Evolutionary conservation across 2,113 vertebrate species (phyloP).

Genomic region (Chamaea fasciata): DNA sequence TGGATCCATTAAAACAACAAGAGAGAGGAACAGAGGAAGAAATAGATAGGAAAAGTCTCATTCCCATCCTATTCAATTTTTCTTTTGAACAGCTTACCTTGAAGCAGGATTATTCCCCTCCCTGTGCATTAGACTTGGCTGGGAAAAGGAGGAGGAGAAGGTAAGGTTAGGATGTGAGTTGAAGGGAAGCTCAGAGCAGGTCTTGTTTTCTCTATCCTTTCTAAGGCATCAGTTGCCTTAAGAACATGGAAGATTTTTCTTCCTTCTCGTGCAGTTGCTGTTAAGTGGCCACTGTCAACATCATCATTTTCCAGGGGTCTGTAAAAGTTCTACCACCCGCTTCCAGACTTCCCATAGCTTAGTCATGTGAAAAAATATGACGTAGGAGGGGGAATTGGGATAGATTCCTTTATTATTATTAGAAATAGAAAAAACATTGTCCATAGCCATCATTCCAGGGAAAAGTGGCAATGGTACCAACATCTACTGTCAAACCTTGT

Average conservation of each 20-base stretch:
- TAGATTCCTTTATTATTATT: neutral
- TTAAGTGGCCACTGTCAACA: neutral
- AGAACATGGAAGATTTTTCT: neutral
- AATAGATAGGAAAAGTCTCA: neutral
- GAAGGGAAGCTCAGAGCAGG: neutral
- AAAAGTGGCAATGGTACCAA: neutral
- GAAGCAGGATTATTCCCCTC: neutral
- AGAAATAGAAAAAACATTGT: neutral
- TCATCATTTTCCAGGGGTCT: neutral
- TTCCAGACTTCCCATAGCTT: neutral
- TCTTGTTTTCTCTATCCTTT: neutral
- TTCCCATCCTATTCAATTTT: neutral
- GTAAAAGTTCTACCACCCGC: neutral
- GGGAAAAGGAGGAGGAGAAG: neutral
- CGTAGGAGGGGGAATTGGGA: neutral
- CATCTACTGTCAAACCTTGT: neutral
- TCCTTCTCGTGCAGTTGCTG: neutral
- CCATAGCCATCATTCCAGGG: neutral
- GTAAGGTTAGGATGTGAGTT: neutral
- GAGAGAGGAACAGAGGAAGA: neutral
- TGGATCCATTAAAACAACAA: neutral
- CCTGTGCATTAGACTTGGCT: neutral
- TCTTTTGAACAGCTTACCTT: neutral
- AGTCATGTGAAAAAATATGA: neutral
- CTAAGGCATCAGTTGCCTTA: neutral